Evolutionary conservation across 2,888 invertebrate genomes (phyloP), one percentile per base, ranked within the genome.

Genomic region (Patella ulyssiponensis): DNA sequence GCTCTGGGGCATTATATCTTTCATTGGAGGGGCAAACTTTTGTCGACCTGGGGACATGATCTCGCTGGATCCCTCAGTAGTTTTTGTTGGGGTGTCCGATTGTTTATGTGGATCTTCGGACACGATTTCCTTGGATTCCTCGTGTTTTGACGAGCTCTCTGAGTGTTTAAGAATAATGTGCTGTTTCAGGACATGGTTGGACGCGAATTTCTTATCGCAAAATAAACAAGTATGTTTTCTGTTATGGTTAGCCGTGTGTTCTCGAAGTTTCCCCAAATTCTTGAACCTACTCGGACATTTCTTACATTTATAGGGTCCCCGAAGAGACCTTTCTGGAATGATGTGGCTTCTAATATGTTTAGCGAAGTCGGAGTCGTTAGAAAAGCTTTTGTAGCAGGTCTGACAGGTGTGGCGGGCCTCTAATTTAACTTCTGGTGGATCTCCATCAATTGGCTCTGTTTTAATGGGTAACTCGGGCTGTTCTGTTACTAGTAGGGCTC

Each of bases 281-380:
- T 64, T 64, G 20, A 20, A 64, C n/a, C 20, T 64, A 64, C 20
- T 64, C 9, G 64, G 64, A 20, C 64, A 64, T 20, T 20, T n/a
- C 20, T 64, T 64, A 20, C 64, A 64, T 64, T 64, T n/a, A n/a
- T 20, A 64, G 20, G 64, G 64, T 20, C 64, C 79, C 15, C 4
- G 74, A 33, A 77, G 75, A 69, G 75, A 71, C 56, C 77, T 77
- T 23, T 72, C 75, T 23, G 81, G 77, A 7, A 85, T 78, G 1
- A 88, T 78, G 71, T 88, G 88, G 17, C 82, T 84, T 20, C 86
- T 73, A 0, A 88, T 80, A 78, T 88, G 88, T 44, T 84, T 82
- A 2, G 86, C 88, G 78, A 88, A 83, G 3, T 81, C 80, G 15
- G 83, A 81, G 73, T 86, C 85, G 2, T 81, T 81, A 2, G 77